Conservation (phyloP, 1,140 invertebrate species). For the Drosophila ananassae region DNA sequence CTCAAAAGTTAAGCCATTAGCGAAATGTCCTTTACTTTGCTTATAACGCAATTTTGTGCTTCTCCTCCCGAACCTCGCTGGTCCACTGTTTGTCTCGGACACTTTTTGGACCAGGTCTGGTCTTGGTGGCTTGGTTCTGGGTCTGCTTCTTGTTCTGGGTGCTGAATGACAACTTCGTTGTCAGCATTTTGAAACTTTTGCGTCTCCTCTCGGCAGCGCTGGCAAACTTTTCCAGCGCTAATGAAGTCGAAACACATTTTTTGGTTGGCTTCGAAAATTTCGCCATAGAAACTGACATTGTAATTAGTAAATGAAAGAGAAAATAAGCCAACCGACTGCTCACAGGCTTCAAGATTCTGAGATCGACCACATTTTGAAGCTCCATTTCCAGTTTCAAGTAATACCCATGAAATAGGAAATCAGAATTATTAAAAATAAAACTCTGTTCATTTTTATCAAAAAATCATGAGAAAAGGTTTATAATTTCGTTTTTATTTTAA, state of each 20-base stretch:
- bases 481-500: no score
- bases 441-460: no score
- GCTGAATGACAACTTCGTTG: conserved; percentile 77
- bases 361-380: not conserved
- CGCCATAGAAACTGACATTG: conserved; percentile 22
- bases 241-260: conserved; percentile 75
- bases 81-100: conserved; percentile 70
- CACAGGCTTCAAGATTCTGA: not conserved
- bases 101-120: conserved; percentile 57
- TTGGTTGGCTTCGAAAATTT: conserved; percentile 30
- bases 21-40: conserved; percentile 81
- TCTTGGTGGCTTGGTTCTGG: not conserved
- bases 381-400: not conserved
- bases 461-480: no score
- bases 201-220: conserved; percentile 40
- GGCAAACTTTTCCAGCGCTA: conserved; percentile 68
- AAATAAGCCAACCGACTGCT: not conserved
- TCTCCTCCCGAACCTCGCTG: conserved; percentile 41
- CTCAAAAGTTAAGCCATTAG: conserved; percentile 81
- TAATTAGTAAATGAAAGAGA: conserved; percentile 56
- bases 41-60: conserved; percentile 78
- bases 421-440: no score
- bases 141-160: conserved; percentile 18
- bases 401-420: no score
- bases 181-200: conserved; percentile 74